A percentile compares a stretch with the other conserved stretches of the same genome.
Evolutionary conservation across 2,113 vertebrate genomes (phyloP).

Genomic region (Colossoma macropomum): DNA sequence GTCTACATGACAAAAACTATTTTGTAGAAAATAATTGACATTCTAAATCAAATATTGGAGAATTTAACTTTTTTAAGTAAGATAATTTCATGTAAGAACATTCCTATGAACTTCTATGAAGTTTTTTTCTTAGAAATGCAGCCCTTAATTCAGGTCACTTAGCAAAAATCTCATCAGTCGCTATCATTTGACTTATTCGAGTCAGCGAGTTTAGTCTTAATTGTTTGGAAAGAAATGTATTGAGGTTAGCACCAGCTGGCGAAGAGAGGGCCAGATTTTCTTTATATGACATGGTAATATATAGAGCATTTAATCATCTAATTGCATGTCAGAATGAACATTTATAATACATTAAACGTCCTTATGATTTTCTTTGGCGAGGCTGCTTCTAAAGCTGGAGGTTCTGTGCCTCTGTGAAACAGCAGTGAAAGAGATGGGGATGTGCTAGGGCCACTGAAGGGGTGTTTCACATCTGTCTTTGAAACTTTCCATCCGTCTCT

Average conservation of each 20-base stretch:
- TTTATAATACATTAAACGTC: conserved; percentile 7
- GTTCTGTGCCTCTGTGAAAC: not conserved
- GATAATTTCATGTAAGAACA: too few species aligned
- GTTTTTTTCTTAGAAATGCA: too few species aligned
- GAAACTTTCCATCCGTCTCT: conserved; percentile 54
- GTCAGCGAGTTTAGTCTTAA: not conserved
- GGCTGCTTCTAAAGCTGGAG: not conserved
- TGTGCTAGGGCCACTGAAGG: conserved; percentile 17
- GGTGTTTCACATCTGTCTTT: conserved; percentile 55
- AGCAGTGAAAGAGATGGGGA: conserved; percentile 17
- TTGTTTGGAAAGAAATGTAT: not conserved
- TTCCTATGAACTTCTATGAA: too few species aligned
- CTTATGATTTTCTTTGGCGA: not conserved
- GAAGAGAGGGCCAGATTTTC: not conserved
- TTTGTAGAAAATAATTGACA: too few species aligned
- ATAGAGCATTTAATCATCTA: not conserved
- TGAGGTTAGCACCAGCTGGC: not conserved
- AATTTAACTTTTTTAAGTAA: too few species aligned
- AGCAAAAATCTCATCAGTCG: not conserved
- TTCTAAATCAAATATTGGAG: too few species aligned
- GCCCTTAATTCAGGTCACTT: too few species aligned
- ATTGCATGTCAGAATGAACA: not conserved
- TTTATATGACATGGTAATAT: not conserved
- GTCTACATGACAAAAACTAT: too few species aligned
- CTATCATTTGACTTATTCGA: not conserved